Evolutionary conservation across 2,113 vertebrate species (phyloP).

Genomic region (Erinaceus europaeus): DNA sequence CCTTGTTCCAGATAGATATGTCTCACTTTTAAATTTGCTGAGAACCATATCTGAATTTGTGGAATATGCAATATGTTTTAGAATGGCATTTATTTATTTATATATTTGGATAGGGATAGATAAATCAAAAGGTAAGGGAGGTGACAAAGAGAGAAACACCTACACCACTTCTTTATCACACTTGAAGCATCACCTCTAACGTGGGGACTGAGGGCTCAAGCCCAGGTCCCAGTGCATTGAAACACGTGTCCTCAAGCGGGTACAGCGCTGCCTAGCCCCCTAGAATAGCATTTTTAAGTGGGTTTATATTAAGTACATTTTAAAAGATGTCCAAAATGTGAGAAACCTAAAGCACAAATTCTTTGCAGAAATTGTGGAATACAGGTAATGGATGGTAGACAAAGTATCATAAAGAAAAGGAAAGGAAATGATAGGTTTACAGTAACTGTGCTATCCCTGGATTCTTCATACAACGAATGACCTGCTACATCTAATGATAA

Average conservation of each 20-base stretch:
- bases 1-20: not conserved
- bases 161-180: no score
- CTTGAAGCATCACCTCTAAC: no score
- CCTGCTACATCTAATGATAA: not conserved
- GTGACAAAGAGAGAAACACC: no score
- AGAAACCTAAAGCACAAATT: not conserved
- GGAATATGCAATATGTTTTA: not conserved
- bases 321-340: not conserved
- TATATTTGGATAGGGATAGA: no score
- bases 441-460: constrained; percentile 4
- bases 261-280: no score
- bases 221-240: no score
- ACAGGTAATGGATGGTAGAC: not conserved
- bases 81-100: not conserved
- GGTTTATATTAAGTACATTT: not conserved
- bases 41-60: not conserved
- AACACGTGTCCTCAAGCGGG: no score
- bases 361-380: not conserved
- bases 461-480: constrained; percentile 15
- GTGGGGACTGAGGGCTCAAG: no score
- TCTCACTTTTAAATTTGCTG: not conserved
- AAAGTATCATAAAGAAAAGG: not conserved
- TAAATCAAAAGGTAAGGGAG: no score
- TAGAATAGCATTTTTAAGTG: no score
- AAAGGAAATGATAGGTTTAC: not conserved